Percentiles rank a stretch among this genome's conserved stretches.
Conservation (phyloP, 2,888 invertebrate genomes). For the Rhogogaster chlorosoma region DNA sequence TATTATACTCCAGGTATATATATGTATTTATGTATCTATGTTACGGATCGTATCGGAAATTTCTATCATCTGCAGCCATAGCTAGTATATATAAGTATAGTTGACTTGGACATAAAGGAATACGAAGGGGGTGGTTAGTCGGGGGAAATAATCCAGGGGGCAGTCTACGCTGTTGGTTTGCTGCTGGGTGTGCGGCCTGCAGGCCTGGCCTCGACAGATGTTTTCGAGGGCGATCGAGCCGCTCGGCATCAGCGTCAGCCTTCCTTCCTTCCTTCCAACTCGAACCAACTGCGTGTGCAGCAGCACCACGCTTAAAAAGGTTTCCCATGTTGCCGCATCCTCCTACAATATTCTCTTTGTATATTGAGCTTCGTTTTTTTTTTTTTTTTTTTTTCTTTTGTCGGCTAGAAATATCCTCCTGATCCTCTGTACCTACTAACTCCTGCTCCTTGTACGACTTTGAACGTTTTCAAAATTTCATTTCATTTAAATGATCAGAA, state of each 20-base stretch:
- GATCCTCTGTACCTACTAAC: too few relatives aligned
- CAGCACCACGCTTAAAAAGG: conserved; percentile 55
- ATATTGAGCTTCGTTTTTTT: too few relatives aligned
- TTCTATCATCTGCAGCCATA: not conserved
- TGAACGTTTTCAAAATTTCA: too few relatives aligned
- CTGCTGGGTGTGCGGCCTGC: not conserved
- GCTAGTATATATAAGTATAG: not conserved
- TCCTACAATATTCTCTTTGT: conserved; percentile 14
- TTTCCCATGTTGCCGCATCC: conserved; percentile 63
- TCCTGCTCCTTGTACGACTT: too few relatives aligned
- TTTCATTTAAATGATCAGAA: too few relatives aligned
- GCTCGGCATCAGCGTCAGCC: not conserved
- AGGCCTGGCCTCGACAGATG: conserved; percentile 43
- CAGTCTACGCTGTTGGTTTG: not conserved
- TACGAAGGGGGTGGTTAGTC: not conserved
- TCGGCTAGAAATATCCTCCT: not conserved
- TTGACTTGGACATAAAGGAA: not conserved
- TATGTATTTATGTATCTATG: too few relatives aligned
- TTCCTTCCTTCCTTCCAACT: not conserved
- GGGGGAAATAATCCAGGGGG: not conserved
- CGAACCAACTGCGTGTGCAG: not conserved
- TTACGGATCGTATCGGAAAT: not conserved
- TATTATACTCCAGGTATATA: too few relatives aligned
- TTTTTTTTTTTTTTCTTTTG: too few relatives aligned
- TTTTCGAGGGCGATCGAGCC: conserved; percentile 39